Evolutionary conservation across 1,140 invertebrate species (phyloP).

Genomic region (Camponotus floridanus): DNA sequence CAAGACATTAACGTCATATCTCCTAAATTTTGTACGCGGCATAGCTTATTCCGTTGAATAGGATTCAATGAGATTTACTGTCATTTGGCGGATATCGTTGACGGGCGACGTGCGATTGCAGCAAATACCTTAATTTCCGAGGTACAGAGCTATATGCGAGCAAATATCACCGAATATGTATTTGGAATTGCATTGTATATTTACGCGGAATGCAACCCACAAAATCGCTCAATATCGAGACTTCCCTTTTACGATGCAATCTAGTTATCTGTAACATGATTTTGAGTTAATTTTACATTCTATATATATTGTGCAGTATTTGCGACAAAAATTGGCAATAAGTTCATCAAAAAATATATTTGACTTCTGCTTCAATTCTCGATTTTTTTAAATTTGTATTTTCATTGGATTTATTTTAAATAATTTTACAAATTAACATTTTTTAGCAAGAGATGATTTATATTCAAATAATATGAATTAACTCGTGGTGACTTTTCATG

Average conservation of each 20-base stretch:
- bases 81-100: slow-evolving; percentile 50
- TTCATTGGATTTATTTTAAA: background rate
- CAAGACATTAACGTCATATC: slow-evolving; percentile 43
- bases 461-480: background rate
- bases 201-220: slow-evolving; percentile 23
- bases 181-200: slow-evolving; percentile 45
- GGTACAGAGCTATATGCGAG: background rate
- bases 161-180: slow-evolving; percentile 39
- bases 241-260: background rate
- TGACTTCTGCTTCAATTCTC: background rate
- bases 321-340: background rate
- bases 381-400: background rate
- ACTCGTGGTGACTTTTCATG: background rate
- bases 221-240: slow-evolving; percentile 13
- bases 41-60: slow-evolving; percentile 52
- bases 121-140: slow-evolving; percentile 61
- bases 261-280: background rate
- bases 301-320: background rate
- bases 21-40: slow-evolving; percentile 53
- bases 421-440: background rate
- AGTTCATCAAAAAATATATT: background rate
- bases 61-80: slow-evolving; percentile 58
- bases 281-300: background rate
- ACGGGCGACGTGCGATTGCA: slow-evolving; percentile 56
- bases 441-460: background rate